A percentile compares a stretch with the other conserved stretches of the same genome.
Evolutionary conservation across 1,140 invertebrate genomes (phyloP).

Genomic region (Eupristina koningsbergeri): DNA sequence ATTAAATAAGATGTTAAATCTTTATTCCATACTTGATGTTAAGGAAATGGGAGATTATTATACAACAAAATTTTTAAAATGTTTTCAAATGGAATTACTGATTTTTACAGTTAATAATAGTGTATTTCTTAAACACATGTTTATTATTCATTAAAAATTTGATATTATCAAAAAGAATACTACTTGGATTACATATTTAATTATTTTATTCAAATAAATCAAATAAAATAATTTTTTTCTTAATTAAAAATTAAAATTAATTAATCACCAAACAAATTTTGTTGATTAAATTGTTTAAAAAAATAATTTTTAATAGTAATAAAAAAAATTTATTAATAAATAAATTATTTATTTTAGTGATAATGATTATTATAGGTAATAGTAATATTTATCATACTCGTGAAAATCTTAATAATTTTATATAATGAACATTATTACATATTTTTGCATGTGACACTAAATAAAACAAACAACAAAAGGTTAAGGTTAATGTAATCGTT

Average conservation of each 20-base stretch:
- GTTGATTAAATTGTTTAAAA: no score
- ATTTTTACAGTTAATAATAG: no score
- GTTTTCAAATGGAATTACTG: not conserved
- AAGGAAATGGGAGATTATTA: not conserved
- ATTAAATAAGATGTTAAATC: not conserved
- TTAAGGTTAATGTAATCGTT: not conserved
- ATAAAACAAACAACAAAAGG: not conserved
- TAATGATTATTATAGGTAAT: not conserved
- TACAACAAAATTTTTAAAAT: not conserved
- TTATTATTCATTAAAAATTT: no score
- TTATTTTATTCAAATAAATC: no score
- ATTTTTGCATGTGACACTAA: not conserved
- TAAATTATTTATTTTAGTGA: not conserved
- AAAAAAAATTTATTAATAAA: no score
- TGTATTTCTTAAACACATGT: no score
- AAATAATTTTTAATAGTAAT: no score
- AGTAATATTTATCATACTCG: not conserved
- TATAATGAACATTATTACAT: not conserved
- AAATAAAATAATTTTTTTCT: no score
- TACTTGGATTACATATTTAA: no score
- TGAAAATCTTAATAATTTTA: not conserved
- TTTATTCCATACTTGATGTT: not conserved
- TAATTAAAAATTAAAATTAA: no score
- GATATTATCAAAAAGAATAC: no score
- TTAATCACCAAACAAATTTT: no score